Base-by-base conservation (phyloP, 1,140 invertebrate genomes). In the Drosophila tristis region DNA sequence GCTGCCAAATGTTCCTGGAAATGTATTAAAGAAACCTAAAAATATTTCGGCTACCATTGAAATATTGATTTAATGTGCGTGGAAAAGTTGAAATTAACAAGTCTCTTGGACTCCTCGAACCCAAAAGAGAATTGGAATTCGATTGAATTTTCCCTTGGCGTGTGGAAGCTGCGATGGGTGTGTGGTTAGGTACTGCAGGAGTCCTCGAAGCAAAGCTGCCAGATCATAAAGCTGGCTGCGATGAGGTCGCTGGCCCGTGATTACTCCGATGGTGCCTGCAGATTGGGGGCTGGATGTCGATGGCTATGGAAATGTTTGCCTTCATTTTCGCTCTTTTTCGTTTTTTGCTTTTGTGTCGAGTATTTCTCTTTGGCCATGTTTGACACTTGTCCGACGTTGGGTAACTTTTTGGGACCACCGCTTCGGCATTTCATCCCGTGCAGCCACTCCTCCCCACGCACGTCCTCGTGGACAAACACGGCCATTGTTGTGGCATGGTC, bases 401-500 rank as follows among this genome's bases (percentile, higher is more conserved):
- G 54, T 48, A 79, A 84, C 45, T 75, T 82, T 85, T 76, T 85
- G 66, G 48, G 55, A 50, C 20, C 48, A 44, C 45, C 23, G 43
- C 16, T 15, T 11, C 44, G 20, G 20, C 20, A 20, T 20, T 20
- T 20, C 20, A 20, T 20, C 20, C 20, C 20, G 20, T 20, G 20
- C 20, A 35, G 39, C 16, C 39, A 20, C 13, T 42, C 20, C 15
- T 42, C 56, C 39, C 35, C 49, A 43, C 67, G 68, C 68, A 74
- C 71, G 72, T 74, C 61, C 70, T 64, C 55, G 65, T 70, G 67
- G 62, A 64, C 72, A 78, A 64, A 85, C 72, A 85, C 48, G 66
- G 80, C 80, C 51, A 85, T 84, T 84, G 80, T 84, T 84, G 73
- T 66, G 81, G 72, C 82, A 73, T 84, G 31, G 77, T 84, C 62